Conservation (phyloP, 2,797 vertebrate genomes). For the Gymnocypris eckloni region DNA sequence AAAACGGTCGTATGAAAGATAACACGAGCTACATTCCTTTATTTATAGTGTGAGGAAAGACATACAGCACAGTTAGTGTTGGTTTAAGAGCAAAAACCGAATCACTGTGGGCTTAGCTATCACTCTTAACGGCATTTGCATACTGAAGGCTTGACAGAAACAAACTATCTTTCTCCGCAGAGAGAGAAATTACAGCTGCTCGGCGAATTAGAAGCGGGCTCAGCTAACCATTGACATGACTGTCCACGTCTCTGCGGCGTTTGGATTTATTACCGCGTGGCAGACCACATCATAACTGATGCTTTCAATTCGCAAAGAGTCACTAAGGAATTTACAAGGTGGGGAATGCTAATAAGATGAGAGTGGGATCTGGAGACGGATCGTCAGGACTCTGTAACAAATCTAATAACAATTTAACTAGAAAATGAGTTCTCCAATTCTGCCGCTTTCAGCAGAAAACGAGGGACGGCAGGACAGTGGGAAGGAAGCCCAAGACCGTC, state of each 20-base stretch:
- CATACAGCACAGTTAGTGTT: slow-evolving; percentile 44
- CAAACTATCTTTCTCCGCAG: slow-evolving; percentile 52
- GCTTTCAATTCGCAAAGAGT: slow-evolving; percentile 74
- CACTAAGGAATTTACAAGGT: slow-evolving; percentile 75
- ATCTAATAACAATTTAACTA: slow-evolving; percentile 77
- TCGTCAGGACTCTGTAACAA: slow-evolving; percentile 69
- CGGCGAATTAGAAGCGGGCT: slow-evolving; percentile 34
- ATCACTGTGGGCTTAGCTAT: slow-evolving; percentile 61
- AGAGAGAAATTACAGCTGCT: slow-evolving; percentile 38
- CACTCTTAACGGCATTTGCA: slow-evolving; percentile 65
- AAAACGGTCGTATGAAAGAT: slow-evolving; percentile 48
- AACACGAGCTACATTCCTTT: slow-evolving; percentile 32
- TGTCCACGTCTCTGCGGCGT: slow-evolving; percentile 31
- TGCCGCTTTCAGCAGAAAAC: slow-evolving; percentile 76
- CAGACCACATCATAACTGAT: slow-evolving; percentile 70
- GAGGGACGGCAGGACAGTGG: slow-evolving; percentile 41
- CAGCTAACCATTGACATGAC: slow-evolving; percentile 38
- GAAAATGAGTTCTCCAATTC: slow-evolving; percentile 72
- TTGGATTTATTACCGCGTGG: slow-evolving; percentile 68
- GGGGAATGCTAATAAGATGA: slow-evolving; percentile 69
- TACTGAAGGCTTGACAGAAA: slow-evolving; percentile 48
- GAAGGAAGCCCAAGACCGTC: slow-evolving; percentile 40
- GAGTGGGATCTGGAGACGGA: slow-evolving; percentile 68
- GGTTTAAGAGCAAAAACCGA: slow-evolving; percentile 60
- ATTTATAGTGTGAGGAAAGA: slow-evolving; percentile 55